Conservation (phyloP, 2,888 invertebrate species). For the Volucella inanis region DNA sequence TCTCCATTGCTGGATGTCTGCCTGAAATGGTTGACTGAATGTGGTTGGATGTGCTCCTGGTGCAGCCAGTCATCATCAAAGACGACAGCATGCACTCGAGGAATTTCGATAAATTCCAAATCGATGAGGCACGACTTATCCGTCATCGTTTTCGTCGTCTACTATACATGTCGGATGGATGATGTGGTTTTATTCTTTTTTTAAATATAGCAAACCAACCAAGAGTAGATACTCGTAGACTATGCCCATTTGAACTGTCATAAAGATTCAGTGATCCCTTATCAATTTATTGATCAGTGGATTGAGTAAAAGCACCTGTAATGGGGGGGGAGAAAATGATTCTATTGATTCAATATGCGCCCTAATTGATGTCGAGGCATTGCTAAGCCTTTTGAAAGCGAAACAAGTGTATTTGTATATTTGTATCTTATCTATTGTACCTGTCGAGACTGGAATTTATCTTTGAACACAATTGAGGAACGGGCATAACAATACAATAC, state of each 20-base stretch:
- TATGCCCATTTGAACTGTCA: not conserved
- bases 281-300: conserved; percentile 10
- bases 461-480: conserved; percentile 19
- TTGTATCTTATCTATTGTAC: conserved; percentile 21
- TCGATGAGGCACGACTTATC: conserved; percentile 9
- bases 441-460: conserved; percentile 31
- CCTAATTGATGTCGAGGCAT: conserved; percentile 29
- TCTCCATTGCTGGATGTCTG: not conserved
- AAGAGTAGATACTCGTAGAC: not conserved
- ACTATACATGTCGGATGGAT: not conserved
- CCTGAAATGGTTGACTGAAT: not conserved
- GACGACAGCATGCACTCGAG: conserved; percentile 44
- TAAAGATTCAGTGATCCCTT: conserved; percentile 24
- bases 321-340: not conserved
- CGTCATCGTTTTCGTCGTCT: not conserved
- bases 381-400: conserved; percentile 32
- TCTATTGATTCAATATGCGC: conserved; percentile 28
- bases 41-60: conserved; percentile 9
- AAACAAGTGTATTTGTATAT: conserved; percentile 14
- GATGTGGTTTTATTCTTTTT: not conserved
- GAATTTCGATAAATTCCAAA: conserved; percentile 57
- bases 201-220: too few relatives aligned
- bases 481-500: not conserved
- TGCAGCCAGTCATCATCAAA: conserved; percentile 21
- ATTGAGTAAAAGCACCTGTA: conserved; percentile 4